Evolutionary conservation across 2,113 vertebrate genomes (phyloP).

Genomic region (Laticauda laticaudata): DNA sequence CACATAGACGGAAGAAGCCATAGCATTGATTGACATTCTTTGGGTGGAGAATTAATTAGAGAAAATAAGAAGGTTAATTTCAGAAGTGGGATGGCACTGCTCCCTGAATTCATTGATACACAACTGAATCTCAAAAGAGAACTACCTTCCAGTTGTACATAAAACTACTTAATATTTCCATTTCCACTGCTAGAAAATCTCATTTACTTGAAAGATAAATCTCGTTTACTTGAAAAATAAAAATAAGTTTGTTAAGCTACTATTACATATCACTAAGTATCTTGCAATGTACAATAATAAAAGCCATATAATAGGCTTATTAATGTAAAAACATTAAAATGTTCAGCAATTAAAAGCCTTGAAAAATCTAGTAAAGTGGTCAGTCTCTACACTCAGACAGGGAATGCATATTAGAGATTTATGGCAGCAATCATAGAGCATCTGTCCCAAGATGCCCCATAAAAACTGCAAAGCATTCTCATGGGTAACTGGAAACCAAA

Average conservation of each 20-base stretch:
- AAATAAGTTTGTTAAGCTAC: not conserved
- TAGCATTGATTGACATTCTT: not conserved
- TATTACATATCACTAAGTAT: not conserved
- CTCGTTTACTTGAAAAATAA: not conserved
- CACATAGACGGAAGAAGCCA: not conserved
- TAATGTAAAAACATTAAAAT: not conserved
- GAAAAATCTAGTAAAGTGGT: not conserved
- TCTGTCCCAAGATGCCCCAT: not conserved
- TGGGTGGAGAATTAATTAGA: constrained; percentile 4
- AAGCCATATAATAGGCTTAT: not conserved
- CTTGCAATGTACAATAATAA: not conserved
- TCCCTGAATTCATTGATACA: not conserved
- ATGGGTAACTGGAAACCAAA: not conserved
- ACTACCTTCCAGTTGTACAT: not conserved
- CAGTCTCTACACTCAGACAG: not conserved
- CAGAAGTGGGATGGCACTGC: not conserved
- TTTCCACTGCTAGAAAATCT: not conserved
- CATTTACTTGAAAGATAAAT: not conserved
- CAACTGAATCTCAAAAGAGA: not conserved
- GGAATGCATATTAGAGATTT: not conserved
- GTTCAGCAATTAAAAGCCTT: not conserved
- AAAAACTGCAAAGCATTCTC: not conserved
- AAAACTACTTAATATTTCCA: not conserved
- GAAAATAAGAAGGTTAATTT: not conserved
- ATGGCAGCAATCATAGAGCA: not conserved